These are phyloP conservation scores for Rhamphomyia laevipes DNA, from an alignment of 2,888 invertebrate species.

Conservation along the genomic window DNA sequence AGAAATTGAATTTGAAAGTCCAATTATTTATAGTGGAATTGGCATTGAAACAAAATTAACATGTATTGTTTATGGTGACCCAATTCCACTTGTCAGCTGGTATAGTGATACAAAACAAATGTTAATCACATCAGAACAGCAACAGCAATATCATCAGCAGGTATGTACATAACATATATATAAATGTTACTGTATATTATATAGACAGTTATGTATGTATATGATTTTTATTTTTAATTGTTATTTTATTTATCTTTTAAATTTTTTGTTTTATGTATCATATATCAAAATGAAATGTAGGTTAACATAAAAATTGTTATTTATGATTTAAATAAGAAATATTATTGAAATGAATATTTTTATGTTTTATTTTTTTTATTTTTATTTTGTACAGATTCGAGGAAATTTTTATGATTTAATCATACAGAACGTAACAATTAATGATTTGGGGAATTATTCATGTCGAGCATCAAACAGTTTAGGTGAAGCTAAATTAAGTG, in stretches of 20 bases:
- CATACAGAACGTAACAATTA: conserved; percentile 41
- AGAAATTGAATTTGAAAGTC: conserved; percentile 43
- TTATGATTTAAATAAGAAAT: too few species aligned
- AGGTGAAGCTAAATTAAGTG: conserved; percentile 40
- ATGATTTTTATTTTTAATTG: too few species aligned
- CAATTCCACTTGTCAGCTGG: conserved; percentile 40
- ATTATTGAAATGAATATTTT: neutral
- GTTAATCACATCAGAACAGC: conserved; percentile 40
- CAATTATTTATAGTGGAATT: conserved; percentile 44
- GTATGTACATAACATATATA: neutral
- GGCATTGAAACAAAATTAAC: conserved; percentile 44
- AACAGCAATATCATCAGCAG: conserved; percentile 34
- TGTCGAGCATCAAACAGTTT: conserved; percentile 45
- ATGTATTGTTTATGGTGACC: conserved; percentile 47
- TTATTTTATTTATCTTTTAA: too few species aligned
- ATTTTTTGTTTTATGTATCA: too few species aligned
- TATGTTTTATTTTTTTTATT: neutral
- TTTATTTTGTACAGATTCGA: conserved; percentile 18
- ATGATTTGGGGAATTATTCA: conserved; percentile 44
- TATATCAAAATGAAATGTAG: too few species aligned
- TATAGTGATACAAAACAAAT: conserved; percentile 42
- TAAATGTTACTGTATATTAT: neutral
- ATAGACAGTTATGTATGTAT: neutral
- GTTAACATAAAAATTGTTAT: too few species aligned
- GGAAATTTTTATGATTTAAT: conserved; percentile 42